These are phyloP conservation scores for Thripadectes ignobilis DNA, from an alignment of 2,797 vertebrate species.

Conservation along the genomic window DNA sequence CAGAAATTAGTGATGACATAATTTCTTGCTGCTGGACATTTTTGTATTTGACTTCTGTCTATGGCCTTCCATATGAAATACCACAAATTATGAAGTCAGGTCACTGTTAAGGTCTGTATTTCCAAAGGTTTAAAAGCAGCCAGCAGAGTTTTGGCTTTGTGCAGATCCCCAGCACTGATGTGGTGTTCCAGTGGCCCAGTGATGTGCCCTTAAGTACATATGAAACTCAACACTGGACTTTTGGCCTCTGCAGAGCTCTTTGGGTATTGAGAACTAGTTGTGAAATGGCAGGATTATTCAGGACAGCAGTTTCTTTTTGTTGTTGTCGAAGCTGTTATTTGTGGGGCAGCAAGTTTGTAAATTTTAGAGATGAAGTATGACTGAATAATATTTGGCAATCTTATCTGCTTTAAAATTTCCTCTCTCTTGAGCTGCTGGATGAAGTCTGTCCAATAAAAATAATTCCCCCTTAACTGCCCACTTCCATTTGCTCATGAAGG, in stretches of 20 bases:
- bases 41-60: neutral
- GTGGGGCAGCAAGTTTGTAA: neutral
- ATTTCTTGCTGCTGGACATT: neutral
- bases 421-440: conserved; percentile 27
- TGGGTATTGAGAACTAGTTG: neutral
- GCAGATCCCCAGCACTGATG: neutral
- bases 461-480: neutral
- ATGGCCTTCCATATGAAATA: neutral
- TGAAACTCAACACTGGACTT: neutral
- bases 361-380: neutral
- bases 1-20: neutral
- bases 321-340: neutral
- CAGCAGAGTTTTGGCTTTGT: neutral
- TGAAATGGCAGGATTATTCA: conserved; percentile 7
- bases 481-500: conserved; percentile 6
- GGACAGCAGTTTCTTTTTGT: neutral
- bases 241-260: neutral
- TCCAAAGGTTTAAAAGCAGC: neutral
- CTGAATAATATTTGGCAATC: conserved; percentile 1
- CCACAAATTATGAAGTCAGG: neutral
- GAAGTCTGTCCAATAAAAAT: conserved; percentile 15
- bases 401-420: conserved; percentile 21
- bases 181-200: neutral
- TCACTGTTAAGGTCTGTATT: neutral
- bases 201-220: neutral